Evolutionary conservation across 37 sponge, comb jelly and placozoan species (phyloP), one percentile per base, ranked within the genome.

Genomic region (Oopsacas minuta): DNA sequence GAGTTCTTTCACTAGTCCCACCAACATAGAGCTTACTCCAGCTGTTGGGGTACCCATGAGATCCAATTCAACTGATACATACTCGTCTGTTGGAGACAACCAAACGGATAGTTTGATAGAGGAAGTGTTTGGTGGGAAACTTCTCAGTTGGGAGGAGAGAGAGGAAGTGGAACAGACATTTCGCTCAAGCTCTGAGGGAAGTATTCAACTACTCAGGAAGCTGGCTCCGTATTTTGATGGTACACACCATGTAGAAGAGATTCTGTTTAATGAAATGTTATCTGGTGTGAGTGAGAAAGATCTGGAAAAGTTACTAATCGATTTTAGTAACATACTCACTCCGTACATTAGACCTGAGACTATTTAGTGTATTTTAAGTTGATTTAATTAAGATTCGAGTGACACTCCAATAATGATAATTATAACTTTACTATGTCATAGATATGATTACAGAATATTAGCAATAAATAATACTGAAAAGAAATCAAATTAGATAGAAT

Each of bases 271-370:
- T 12, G 75, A 61, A 12, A 10, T 61, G 75, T 5, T 3, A 12
- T 61, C 75, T n/a, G 75, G 75, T 5, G 75, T 61, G 20, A 61
- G 28, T 61, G 75, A 61, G 75, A 61, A 61, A 12, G 75, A 61
- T 3, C 75, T 61, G 22, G 75, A 61, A 61, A 61, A 61, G 75
- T 61, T 61, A 34, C 75, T 61, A 25, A 10, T 61, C 75, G 75
- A 61, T 25, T 61, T 61, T n/a, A 61, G 75, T n/a, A 61, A 61
- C 30, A 61, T 61, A 32, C 75, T 61, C 28, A n/a, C 28, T 7
- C 75, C 75, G 1, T 61, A 61, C 28, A 61, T 61, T 34, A 61
- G 75, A 61, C 75, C 75, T 3, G 75, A 61, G 30, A 25, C 28
- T 3, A 10, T 61, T 12, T 61, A 61, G 75, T 5, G 12, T 17